Base-by-base conservation (phyloP, 23 tunicate species). In the Aplidium turbinatum region DNA sequence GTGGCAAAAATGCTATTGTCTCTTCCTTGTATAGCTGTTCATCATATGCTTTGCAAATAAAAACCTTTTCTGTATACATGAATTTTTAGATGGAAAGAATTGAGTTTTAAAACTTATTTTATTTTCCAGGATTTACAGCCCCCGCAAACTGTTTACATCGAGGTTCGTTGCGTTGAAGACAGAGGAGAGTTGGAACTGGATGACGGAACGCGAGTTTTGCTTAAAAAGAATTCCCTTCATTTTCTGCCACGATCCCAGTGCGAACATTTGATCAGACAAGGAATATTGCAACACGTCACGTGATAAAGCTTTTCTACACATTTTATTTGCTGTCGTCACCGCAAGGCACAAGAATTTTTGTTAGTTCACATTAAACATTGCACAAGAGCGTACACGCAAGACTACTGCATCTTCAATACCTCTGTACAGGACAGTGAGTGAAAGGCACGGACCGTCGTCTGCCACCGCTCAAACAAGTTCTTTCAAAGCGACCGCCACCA, bases 191-290 rank as follows among this genome's bases (percentile, higher is more conserved):
- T 94, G 11, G 95, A 87, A 64, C 70, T 94, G 36, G 89, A 87
- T 38, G 83, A 82, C 61, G 99, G 99, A 19, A 68, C 86, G 1
- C 34, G 70, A 33, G 54, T 94, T 38, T 35, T 78, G 52, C 77
- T 94, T 46, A 78, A 86, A 45, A 87, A 94, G 35, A 94, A 94
- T 77, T 88, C 83, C 24, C 50, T 82, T 35, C 94, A 94, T 50
- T 94, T 63, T 53, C 70, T 94, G 48, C 99, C 99, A 0, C 69
- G 99, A 16, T 82, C 95, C 2, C 79, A 72, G 54, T 87, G 93
- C 42, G 99, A 94, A 83, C 90, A 74, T 38, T 42, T 94, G 36
- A 87, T 94, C 47, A 70, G 99, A 62, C 92, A 94, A 72, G 99
- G 99, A 13, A 56, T 94, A 11, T 67, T 94, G 20, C 69, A 78